These are phyloP conservation scores for Ictalurus punctatus DNA, from an alignment of 2,113 vertebrate genomes.

Conservation along the genomic window DNA sequence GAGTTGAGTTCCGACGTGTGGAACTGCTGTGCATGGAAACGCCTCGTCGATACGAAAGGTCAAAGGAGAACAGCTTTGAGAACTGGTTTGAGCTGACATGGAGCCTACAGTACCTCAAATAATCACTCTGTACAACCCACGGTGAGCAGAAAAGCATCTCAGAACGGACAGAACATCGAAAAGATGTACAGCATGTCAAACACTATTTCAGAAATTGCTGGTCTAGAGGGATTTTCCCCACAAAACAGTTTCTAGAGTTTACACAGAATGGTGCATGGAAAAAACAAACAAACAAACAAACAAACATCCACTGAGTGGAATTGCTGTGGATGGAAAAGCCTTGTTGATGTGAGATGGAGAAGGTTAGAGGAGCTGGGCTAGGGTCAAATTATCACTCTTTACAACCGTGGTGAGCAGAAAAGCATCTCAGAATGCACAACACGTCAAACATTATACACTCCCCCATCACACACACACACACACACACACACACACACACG, in stretches of 20 bases:
- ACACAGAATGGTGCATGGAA: too few relatives aligned
- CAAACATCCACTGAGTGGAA: too few relatives aligned
- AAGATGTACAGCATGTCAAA: too few relatives aligned
- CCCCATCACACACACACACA: too few relatives aligned
- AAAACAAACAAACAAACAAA: too few relatives aligned
- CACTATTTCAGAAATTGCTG: too few relatives aligned
- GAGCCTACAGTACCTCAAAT: too few relatives aligned
- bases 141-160: too few relatives aligned
- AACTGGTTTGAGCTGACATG: background rate
- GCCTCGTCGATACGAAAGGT: background rate
- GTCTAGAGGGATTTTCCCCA: too few relatives aligned
- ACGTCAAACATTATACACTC: background rate
- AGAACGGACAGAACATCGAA: too few relatives aligned
- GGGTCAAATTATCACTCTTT: background rate
- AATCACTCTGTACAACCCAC: too few relatives aligned
- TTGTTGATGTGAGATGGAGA: background rate
- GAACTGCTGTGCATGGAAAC: background rate
- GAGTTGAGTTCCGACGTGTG: background rate
- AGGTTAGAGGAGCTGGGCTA: background rate
- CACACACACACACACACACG: background rate
- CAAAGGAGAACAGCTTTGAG: background rate
- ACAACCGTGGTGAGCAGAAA: background rate
- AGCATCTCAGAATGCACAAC: background rate
- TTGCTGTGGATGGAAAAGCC: background rate
- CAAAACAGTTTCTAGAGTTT: too few relatives aligned